Conservation (phyloP, 2,888 invertebrate genomes). For the Nomada ferruginata region DNA sequence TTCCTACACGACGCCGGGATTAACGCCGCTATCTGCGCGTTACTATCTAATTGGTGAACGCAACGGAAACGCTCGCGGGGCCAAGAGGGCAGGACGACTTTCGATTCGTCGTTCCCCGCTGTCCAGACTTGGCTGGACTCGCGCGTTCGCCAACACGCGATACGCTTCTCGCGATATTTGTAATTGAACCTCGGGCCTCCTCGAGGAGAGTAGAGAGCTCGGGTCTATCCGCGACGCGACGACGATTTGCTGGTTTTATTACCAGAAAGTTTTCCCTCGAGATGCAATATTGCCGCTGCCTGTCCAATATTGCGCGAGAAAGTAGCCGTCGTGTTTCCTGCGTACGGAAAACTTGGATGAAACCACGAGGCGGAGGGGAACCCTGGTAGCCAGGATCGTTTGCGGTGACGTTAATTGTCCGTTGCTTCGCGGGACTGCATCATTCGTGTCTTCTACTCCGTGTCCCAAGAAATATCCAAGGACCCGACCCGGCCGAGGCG, state of each 20-base stretch:
- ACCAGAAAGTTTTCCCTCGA: conserved; percentile 2
- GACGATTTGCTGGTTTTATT: neutral
- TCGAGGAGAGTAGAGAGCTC: neutral
- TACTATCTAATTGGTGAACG: conserved; percentile 53
- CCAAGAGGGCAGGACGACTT: conserved; percentile 4
- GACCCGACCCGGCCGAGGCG: conserved; percentile 2
- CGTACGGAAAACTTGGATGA: neutral
- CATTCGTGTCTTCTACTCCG: neutral
- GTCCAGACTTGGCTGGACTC: neutral
- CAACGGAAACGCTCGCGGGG: conserved; percentile 47
- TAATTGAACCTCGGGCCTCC: conserved; percentile 11
- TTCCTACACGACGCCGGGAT: conserved; percentile 42
- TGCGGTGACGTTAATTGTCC: neutral
- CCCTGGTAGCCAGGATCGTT: neutral
- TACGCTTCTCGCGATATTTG: conserved; percentile 11
- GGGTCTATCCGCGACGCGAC: neutral
- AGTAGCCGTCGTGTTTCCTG: no score
- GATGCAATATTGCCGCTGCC: no score
- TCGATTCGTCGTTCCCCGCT: conserved; percentile 21
- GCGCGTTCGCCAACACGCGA: neutral
- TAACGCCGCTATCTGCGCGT: conserved; percentile 49
- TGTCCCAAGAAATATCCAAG: neutral
- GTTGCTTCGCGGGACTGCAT: neutral
- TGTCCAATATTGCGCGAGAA: no score
- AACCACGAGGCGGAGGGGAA: neutral